These are phyloP conservation scores for Dryobotodes eremita DNA, from an alignment of 2,888 invertebrate species.

Conservation along the genomic window DNA sequence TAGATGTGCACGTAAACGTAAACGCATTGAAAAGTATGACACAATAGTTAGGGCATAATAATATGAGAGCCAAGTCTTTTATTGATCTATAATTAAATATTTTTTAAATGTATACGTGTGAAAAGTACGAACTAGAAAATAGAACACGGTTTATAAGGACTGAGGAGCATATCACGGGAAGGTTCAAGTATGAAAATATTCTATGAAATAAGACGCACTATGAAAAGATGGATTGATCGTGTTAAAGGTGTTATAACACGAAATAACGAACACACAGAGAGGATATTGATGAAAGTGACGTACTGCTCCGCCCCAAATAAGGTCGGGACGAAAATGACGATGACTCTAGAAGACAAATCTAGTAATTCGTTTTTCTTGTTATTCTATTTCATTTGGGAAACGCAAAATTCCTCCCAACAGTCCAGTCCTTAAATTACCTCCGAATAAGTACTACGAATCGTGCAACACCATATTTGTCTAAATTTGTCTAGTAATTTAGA, in stretches of 20 bases:
- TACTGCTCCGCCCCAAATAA: neutral
- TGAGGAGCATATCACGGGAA: neutral
- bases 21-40: neutral
- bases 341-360: too few relatives aligned
- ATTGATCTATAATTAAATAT: neutral
- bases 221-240: neutral
- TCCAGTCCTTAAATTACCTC: neutral
- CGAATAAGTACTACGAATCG: neutral
- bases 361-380: too few relatives aligned
- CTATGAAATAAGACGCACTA: neutral
- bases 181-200: neutral
- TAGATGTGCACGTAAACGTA: neutral
- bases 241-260: neutral
- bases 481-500: slow-evolving; percentile 1
- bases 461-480: neutral
- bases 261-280: neutral
- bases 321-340: too few relatives aligned
- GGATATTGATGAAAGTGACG: neutral
- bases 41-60: neutral
- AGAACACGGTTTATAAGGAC: neutral
- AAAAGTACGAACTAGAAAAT: neutral
- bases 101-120: neutral
- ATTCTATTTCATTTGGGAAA: neutral
- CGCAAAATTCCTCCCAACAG: neutral
- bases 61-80: neutral